Evolutionary conservation across 1,140 invertebrate species (phyloP).

Genomic region (Saxidomus purpurata): DNA sequence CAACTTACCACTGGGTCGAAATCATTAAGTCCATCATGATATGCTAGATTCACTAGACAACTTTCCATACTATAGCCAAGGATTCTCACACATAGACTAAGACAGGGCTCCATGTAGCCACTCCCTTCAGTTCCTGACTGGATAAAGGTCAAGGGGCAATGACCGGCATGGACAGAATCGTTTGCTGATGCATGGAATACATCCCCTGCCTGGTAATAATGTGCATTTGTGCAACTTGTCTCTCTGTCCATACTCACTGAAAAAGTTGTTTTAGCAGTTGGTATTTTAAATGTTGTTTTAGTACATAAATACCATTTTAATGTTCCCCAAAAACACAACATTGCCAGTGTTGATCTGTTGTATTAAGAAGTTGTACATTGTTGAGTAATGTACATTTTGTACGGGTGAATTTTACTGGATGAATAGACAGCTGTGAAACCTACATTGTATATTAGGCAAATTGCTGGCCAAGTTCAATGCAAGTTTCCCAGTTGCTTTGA

Average conservation of each 20-base stretch:
- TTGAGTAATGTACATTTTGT: too few relatives aligned
- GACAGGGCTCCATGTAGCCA: constrained; percentile 12
- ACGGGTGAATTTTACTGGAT: too few relatives aligned
- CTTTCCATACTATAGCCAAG: constrained; percentile 68
- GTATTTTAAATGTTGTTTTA: too few relatives aligned
- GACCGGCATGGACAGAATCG: not conserved
- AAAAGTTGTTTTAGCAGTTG: too few relatives aligned
- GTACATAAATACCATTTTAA: too few relatives aligned
- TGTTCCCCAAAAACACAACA: too few relatives aligned
- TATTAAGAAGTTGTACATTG: too few relatives aligned
- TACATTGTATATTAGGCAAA: too few relatives aligned
- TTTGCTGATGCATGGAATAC: constrained; percentile 29
- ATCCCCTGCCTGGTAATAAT: constrained; percentile 55
- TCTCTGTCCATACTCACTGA: constrained; percentile 50
- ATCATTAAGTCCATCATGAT: constrained; percentile 73
- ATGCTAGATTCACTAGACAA: constrained; percentile 71
- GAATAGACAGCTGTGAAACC: too few relatives aligned
- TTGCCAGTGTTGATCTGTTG: too few relatives aligned
- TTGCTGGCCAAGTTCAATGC: too few relatives aligned
- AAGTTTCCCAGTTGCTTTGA: too few relatives aligned
- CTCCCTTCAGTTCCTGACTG: constrained; percentile 21
- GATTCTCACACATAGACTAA: constrained; percentile 57
- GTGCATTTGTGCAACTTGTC: constrained; percentile 41
- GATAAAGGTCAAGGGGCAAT: constrained; percentile 61
- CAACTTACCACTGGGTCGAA: constrained; percentile 68